Base-by-base conservation (phyloP, 1,140 invertebrate species). In the Leguminivora glycinivorella region DNA sequence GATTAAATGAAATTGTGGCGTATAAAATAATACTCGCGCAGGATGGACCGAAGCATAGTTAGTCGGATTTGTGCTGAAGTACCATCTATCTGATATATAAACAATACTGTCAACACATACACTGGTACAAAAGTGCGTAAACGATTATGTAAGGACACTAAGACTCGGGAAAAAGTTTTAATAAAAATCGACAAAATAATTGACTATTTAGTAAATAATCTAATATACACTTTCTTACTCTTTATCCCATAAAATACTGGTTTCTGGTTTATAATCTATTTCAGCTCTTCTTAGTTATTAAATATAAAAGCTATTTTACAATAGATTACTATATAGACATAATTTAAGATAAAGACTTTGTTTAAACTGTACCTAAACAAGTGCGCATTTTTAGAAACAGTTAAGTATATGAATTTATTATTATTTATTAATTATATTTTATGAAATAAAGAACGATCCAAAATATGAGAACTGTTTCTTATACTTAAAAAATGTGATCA, bases 401-500 rank as follows among this genome's bases (percentile, higher is more conserved):
- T 43, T 58, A 12, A 56, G 22, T 22, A 52, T 38, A 38, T 38
- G 10, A 38, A 67, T 29, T 38, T 9, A 72, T 67, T 31, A 56
- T 70, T 63, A 56, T 67, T 47, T 63, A 25, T 19, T 38, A 12
- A 14, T 14, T 12, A 38, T 6, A 38, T 14, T 38, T 38, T 38
- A 43, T 43, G 14, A 17, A 52, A 52, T 52, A 52, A 1, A 52
- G 17, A 63, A 31, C 26, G 6, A 29, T 7, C 24, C 7, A 40
- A 17, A 63, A 31, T 31, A 63, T 31, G 17, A 34, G 56, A 68
- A 73, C 60, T 78, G 72, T 82, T 76, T 76, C 74, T 81, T 78
- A 79, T 78, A 83, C 77, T 80, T 80, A 83, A 83, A 60, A 79
- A 78, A 83, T 83, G 81, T 85, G 79, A 83, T 84, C 77, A 74